Evolutionary conservation across 2,113 vertebrate species (phyloP).

Genomic region (Odocoileus hemionus): DNA sequence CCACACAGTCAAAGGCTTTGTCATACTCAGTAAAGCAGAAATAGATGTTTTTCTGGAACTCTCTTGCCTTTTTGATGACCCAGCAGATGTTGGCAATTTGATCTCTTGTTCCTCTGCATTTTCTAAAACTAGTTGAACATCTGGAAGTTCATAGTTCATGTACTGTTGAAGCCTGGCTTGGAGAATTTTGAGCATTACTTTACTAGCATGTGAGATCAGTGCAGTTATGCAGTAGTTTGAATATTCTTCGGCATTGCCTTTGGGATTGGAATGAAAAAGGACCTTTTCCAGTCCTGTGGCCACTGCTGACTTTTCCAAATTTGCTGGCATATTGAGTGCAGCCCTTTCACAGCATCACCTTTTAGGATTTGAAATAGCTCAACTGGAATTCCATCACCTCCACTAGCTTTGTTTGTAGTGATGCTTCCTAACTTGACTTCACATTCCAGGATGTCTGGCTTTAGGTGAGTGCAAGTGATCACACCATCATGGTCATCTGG

Average conservation of each 20-base stretch:
- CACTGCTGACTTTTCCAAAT: neutral
- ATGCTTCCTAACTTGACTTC: neutral
- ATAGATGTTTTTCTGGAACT: neutral
- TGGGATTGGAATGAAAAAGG: neutral
- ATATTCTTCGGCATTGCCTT: neutral
- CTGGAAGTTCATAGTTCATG: neutral
- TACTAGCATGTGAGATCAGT: neutral
- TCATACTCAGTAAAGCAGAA: fast-evolving
- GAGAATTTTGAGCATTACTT: neutral
- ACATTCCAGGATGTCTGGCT: neutral
- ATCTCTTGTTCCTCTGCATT: neutral
- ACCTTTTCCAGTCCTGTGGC: neutral
- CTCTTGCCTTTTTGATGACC: neutral
- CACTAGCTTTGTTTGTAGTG: neutral
- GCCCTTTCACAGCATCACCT: neutral
- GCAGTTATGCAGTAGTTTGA: neutral
- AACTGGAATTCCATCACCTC: neutral
- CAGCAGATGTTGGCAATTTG: fast-evolving
- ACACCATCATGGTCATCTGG: neutral
- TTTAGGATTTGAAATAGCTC: neutral
- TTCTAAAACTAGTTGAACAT: neutral
- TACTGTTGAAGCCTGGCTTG: neutral
- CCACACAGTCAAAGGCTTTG: neutral
- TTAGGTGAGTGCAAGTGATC: neutral
- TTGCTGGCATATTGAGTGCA: neutral